phyloP scores from a whole-genome alignment of 2,797 vertebrate species.

The Eptatretus atami region DNA sequence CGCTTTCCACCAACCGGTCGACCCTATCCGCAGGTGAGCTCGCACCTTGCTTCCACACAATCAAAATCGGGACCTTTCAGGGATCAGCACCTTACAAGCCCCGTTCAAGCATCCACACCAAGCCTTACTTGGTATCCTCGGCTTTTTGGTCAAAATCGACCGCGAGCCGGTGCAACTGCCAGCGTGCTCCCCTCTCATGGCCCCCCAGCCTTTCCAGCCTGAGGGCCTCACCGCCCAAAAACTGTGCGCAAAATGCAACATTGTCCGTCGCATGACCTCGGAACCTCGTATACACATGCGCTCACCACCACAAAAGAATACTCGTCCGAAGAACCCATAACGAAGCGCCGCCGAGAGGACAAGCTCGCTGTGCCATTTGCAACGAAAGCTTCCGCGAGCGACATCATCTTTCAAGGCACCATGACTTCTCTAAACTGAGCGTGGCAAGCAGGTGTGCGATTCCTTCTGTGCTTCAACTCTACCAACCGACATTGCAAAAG shows the following conservation, averaged over 20 bases:
- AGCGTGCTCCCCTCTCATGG: slow-evolving; percentile 43
- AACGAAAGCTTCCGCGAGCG: slow-evolving; percentile 84
- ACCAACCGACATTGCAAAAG: too few species aligned
- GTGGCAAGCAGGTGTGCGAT: slow-evolving; percentile 2
- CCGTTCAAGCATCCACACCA: slow-evolving; percentile 3
- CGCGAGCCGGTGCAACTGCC: slow-evolving; percentile 40
- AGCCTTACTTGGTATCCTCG: slow-evolving; percentile 57
- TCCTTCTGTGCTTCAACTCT: not conserved
- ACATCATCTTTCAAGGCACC: slow-evolving; percentile 78
- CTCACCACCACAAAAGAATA: slow-evolving; percentile 92
- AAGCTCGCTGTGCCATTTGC: slow-evolving; percentile 94
- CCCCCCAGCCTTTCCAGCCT: slow-evolving; percentile 83
- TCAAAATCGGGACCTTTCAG: not conserved
- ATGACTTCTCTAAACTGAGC: slow-evolving; percentile 92
- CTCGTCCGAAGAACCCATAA: slow-evolving; percentile 63
- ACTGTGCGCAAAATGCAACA: slow-evolving; percentile 95
- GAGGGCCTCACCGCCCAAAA: slow-evolving; percentile 81
- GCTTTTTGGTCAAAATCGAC: slow-evolving; percentile 60
- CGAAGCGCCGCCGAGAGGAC: slow-evolving; percentile 66
- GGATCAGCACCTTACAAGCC: not conserved
- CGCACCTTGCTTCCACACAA: not conserved
- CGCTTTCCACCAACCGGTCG: not conserved
- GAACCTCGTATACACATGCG: slow-evolving; percentile 98
- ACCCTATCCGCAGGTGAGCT: not conserved
- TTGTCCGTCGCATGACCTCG: slow-evolving; percentile 94